A percentile compares a stretch with the other conserved stretches of the same genome.
These are phyloP conservation scores for Plebejus melissa DNA, from an alignment of 2,888 invertebrate genomes.

Conservation along the genomic window DNA sequence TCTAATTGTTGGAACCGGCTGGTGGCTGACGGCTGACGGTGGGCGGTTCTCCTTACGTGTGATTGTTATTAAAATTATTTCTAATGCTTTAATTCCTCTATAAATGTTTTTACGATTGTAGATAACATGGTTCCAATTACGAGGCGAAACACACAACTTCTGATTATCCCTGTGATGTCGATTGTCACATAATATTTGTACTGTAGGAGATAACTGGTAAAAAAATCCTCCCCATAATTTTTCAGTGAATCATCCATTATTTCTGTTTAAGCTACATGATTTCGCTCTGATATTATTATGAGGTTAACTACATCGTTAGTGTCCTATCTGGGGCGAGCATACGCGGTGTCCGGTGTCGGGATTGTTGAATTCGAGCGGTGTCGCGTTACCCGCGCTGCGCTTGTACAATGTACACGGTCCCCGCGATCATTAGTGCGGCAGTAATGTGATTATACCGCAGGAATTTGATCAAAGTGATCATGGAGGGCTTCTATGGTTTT, in stretches of 20 bases:
- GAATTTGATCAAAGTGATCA: neutral
- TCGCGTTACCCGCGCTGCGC: neutral
- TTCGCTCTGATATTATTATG: neutral
- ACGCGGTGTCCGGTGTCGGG: neutral
- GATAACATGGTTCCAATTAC: neutral
- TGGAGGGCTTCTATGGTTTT: too few relatives aligned
- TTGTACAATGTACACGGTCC: neutral
- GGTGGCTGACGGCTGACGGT: neutral
- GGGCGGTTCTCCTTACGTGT: neutral
- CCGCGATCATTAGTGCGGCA: neutral
- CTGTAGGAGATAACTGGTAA: too few relatives aligned
- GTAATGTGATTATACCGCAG: neutral
- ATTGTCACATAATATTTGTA: neutral
- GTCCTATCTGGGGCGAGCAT: neutral
- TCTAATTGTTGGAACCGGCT: slow-evolving; percentile 8
- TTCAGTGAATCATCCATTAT: neutral
- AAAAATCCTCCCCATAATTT: too few relatives aligned
- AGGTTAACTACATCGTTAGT: neutral
- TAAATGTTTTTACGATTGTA: neutral
- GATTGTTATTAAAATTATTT: neutral
- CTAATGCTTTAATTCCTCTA: neutral
- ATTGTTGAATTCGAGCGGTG: neutral
- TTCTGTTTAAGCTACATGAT: neutral
- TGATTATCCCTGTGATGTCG: neutral
- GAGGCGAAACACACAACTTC: neutral